Base-by-base conservation (phyloP, 2,888 invertebrate genomes). In the Sclerodermus sp. region DNA sequence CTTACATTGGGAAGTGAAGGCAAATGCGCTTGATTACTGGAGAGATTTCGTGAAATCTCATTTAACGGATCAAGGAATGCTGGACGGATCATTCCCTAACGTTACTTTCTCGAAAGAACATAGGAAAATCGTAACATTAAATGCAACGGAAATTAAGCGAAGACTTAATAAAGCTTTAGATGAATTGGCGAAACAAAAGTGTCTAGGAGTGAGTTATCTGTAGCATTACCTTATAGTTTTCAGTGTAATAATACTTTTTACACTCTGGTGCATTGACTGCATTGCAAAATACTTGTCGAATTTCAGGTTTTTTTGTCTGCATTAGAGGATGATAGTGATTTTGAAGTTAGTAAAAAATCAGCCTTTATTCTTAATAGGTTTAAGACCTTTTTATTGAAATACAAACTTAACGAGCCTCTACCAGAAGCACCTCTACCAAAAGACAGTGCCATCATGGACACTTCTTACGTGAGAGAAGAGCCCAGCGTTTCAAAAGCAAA, bases 1-100 rank as follows among this genome's bases (percentile, higher is more conserved):
- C 73, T 82, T 91, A 49, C 88, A 92, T 68, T 91, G 91, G 90
- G 91, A 92, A 73, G 91, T 91, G 0, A 90, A 90, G 75, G 79
- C 87, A 0, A 84, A 83, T 47, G 87, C 89, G 0, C 71, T 92
- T 1, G 80, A 82, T 49, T 91, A 89, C 67, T 92, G 91, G 91
- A 82, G 82, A 47, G 79, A 83, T 10, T 86, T 88, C 16, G 86
- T 90, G 39, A 80, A 83, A 17, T 82, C 83, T 0, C 82, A 85
- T 45, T 78, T 91, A 8, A 82, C 81, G 0, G 84, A 89, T 66
- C 90, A 91, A 77, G 91, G 91, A n/a, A 90, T 91, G 88, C 83
- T 91, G 10, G 91, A 92, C 68, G 90, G 90, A 0, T 82, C 80
- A 0, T 91, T 91, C 74, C 91, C 91, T 0, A 84, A 83, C 0